Evolutionary conservation across 2,797 vertebrate species (phyloP).

Genomic region (Gila robusta): DNA sequence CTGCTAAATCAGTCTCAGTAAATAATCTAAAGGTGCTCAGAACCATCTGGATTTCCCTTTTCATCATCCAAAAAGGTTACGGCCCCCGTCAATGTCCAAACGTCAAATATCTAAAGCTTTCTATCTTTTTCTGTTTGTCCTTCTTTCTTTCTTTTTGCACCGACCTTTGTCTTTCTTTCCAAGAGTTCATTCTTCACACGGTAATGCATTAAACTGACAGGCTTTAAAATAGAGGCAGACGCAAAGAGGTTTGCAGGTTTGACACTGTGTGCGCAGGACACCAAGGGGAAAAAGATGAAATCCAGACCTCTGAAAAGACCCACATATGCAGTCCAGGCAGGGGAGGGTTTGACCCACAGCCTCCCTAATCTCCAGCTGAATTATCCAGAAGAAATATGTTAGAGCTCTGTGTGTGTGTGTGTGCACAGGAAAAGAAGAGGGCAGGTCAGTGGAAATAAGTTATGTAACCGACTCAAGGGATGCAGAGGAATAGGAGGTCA

Average conservation of each 20-base stretch:
- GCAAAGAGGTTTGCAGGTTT: conserved; percentile 51
- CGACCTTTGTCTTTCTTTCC: conserved; percentile 39
- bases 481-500: conserved; percentile 45
- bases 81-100: conserved; percentile 34
- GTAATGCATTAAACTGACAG: conserved; percentile 57
- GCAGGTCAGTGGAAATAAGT: conserved; percentile 56
- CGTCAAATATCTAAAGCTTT: conserved; percentile 54
- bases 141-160: conserved; percentile 21
- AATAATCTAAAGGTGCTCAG: conserved; percentile 21
- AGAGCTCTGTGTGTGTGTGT: conserved; percentile 36
- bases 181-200: conserved; percentile 52
- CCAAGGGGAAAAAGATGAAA: conserved; percentile 54
- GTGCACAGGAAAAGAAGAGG: conserved; percentile 45
- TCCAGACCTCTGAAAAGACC: conserved; percentile 63
- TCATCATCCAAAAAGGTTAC: conserved; percentile 50
- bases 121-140: background rate
- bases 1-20: conserved; percentile 1
- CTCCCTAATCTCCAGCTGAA: conserved; percentile 60
- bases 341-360: conserved; percentile 59
- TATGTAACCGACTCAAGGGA: conserved; percentile 63
- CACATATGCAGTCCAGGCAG: conserved; percentile 54
- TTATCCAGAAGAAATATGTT: conserved; percentile 60
- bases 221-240: conserved; percentile 60
- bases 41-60: conserved; percentile 60
- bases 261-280: conserved; percentile 47